phyloP scores from a whole-genome alignment of 2,888 invertebrate genomes.

The Drosophila crucigera region DNA sequence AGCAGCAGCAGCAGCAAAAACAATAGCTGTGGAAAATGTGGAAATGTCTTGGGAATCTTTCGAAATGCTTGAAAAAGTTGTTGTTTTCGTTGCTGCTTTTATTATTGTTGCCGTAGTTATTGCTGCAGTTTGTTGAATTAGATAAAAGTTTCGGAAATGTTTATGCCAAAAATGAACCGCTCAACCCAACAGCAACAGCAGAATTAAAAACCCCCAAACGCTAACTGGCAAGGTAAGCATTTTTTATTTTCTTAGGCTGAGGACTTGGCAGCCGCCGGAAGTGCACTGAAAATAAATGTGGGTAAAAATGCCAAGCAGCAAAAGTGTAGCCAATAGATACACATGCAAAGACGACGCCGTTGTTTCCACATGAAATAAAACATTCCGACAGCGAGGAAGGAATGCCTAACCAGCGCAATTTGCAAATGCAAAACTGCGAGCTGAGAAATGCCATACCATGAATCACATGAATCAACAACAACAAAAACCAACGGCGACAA shows the following conservation, averaged over 20 bases:
- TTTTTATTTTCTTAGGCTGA: conserved; percentile 19
- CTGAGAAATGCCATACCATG: conserved; percentile 49
- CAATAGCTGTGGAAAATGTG: conserved; percentile 76
- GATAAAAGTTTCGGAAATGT: conserved; percentile 81
- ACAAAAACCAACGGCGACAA: conserved; percentile 5
- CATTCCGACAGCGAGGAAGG: conserved; percentile 52
- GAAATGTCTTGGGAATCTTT: conserved; percentile 75
- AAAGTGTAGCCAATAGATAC: conserved; percentile 53
- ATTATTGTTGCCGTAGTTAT: conserved; percentile 29
- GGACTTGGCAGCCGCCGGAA: conserved; percentile 66
- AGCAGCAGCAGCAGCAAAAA: conserved; percentile 53
- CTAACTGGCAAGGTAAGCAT: conserved; percentile 5
- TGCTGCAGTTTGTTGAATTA: conserved; percentile 73
- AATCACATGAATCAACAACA: conserved; percentile 55
- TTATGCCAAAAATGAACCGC: conserved; percentile 67
- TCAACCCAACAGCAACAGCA: conserved; percentile 17
- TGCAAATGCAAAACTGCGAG: conserved; percentile 47
- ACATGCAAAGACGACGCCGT: conserved; percentile 21
- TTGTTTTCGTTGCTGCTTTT: conserved; percentile 6
- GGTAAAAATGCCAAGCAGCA: conserved; percentile 70
- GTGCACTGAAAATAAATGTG: conserved; percentile 78
- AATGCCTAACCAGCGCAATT: conserved; percentile 80
- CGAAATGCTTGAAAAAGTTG: conserved; percentile 62
- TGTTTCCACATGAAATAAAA: conserved; percentile 49
- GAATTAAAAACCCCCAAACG: background rate